A percentile compares a stretch with the other conserved stretches of the same genome.
Conservation (phyloP, 2,113 vertebrate species). For the Serinus canaria region DNA sequence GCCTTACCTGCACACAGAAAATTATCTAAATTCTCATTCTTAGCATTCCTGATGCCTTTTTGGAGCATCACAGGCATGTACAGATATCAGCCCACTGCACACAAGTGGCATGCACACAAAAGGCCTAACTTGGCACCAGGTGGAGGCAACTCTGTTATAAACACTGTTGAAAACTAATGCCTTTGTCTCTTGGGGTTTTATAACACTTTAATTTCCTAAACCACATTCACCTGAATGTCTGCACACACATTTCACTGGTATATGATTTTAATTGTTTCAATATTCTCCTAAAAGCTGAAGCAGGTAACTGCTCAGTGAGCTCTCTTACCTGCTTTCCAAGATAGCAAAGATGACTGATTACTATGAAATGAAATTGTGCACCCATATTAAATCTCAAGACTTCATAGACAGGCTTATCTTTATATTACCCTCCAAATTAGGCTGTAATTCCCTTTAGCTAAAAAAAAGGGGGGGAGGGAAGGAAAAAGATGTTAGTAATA, state of each 20-base stretch:
- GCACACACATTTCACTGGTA: background rate
- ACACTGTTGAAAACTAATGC: background rate
- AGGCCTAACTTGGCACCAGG: background rate
- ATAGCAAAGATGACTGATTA: background rate
- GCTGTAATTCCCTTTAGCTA: background rate
- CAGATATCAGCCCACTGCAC: background rate
- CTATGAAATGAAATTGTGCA: background rate
- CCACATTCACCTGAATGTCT: background rate
- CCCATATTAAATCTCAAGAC: background rate
- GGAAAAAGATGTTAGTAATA: background rate
- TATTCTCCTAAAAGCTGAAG: background rate
- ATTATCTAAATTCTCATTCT: background rate
- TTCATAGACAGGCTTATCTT: background rate
- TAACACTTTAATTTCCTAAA: background rate
- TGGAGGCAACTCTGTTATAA: background rate
- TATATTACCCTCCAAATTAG: background rate
- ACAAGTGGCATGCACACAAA: background rate
- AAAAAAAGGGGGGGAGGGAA: background rate
- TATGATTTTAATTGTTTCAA: background rate
- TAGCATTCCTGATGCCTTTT: background rate
- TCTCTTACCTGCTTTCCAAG: background rate
- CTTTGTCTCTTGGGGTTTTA: background rate
- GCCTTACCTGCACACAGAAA: background rate
- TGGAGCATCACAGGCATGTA: accelerated
- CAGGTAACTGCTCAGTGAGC: background rate